Evolutionary conservation across 1,140 invertebrate species (phyloP).

Genomic region (Akabosia matsudoensis): DNA sequence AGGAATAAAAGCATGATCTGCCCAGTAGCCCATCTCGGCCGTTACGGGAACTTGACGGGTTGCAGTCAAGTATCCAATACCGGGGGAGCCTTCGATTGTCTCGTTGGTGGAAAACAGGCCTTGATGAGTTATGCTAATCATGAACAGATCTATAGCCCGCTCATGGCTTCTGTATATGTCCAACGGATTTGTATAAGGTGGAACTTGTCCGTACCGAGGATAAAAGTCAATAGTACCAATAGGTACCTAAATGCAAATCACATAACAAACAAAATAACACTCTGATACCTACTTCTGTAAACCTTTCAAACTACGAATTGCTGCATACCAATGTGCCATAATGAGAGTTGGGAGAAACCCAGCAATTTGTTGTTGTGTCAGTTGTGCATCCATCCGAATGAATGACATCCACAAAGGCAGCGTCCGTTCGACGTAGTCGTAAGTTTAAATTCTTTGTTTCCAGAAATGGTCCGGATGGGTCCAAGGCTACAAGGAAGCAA

Average conservation of each 20-base stretch:
- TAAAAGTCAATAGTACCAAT: slow-evolving; percentile 38
- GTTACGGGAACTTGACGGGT: slow-evolving; percentile 1
- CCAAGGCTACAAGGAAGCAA: slow-evolving; percentile 4
- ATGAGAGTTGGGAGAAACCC: slow-evolving; percentile 38
- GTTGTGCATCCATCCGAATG: slow-evolving; percentile 37
- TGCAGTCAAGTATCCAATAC: slow-evolving; percentile 27
- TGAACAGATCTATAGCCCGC: slow-evolving; percentile 35
- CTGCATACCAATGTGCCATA: slow-evolving; percentile 31
- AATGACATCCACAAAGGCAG: slow-evolving; percentile 36
- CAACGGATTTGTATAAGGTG: slow-evolving; percentile 28
- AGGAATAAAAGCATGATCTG: slow-evolving; percentile 13
- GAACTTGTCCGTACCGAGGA: slow-evolving; percentile 31
- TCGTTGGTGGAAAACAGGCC: slow-evolving; percentile 33
- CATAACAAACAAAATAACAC: not conserved
- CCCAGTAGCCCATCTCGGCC: slow-evolving; percentile 40
- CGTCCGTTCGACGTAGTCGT: slow-evolving; percentile 25
- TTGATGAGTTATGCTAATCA: slow-evolving; percentile 28
- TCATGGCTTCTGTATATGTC: slow-evolving; percentile 35
- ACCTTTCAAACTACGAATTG: not conserved
- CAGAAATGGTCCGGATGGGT: slow-evolving; percentile 32
- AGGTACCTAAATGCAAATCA: slow-evolving; percentile 2
- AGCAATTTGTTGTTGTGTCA: slow-evolving; percentile 27
- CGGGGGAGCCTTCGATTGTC: slow-evolving; percentile 27
- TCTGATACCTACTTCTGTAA: not conserved
- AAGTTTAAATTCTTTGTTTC: slow-evolving; percentile 25